Evolutionary conservation across 30 jellyfish, hydroid and myxozoan genomes (phyloP).

Genomic region (Hydractinia echinata): DNA sequence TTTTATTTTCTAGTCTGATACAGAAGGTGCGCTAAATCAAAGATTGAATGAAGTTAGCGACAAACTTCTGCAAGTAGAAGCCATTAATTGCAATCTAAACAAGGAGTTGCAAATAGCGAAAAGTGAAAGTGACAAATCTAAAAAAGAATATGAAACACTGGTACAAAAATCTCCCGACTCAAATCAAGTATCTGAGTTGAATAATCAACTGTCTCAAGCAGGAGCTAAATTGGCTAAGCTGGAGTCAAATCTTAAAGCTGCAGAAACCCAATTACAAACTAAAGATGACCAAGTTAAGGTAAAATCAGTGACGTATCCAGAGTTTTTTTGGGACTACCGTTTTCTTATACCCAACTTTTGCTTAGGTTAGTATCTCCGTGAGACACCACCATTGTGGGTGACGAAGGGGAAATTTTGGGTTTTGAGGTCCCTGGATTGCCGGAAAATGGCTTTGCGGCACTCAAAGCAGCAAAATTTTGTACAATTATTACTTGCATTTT

Average conservation of each 20-base stretch:
- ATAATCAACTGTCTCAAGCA: neutral
- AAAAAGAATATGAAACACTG: slow-evolving; percentile 18
- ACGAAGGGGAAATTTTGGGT: too few relatives aligned
- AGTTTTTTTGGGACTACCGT: too few relatives aligned
- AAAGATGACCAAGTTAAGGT: slow-evolving; percentile 6
- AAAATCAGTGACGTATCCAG: too few relatives aligned
- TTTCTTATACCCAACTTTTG: too few relatives aligned
- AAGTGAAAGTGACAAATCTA: slow-evolving; percentile 19
- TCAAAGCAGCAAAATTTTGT: too few relatives aligned
- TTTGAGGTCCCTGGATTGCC: too few relatives aligned
- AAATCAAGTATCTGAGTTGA: slow-evolving; percentile 5
- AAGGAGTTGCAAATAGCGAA: slow-evolving; percentile 44
- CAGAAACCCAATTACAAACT: neutral
- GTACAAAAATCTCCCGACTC: slow-evolving; percentile 2
- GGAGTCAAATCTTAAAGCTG: neutral
- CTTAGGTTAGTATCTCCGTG: too few relatives aligned
- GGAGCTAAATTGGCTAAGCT: slow-evolving; percentile 14
- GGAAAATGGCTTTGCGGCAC: too few relatives aligned
- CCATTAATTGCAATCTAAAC: slow-evolving; percentile 42
- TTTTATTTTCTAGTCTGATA: slow-evolving; percentile 43
- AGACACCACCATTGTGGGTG: too few relatives aligned
- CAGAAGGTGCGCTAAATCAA: slow-evolving; percentile 44
- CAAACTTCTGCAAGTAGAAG: slow-evolving; percentile 51
- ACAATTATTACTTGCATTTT: too few relatives aligned
- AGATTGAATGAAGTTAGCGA: slow-evolving; percentile 54